These are phyloP conservation scores for Drosophila yooni DNA, from an alignment of 2,888 invertebrate species.

Conservation along the genomic window DNA sequence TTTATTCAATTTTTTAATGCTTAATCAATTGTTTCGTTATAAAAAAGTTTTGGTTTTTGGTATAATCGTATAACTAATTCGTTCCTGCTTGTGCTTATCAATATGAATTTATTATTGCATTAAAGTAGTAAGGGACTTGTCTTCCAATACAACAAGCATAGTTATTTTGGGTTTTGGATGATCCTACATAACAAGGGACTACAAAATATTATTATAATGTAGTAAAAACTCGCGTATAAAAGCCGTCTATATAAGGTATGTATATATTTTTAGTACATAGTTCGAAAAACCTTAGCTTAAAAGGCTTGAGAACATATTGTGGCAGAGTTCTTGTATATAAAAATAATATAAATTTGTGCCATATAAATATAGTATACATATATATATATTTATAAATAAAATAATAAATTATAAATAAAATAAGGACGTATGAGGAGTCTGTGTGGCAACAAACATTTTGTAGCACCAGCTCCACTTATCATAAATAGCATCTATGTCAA, in stretches of 20 bases:
- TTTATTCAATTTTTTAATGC: constrained; percentile 30
- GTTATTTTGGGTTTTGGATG: constrained; percentile 1
- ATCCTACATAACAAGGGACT: constrained; percentile 42
- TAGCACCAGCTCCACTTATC: constrained; percentile 23
- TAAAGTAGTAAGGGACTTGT: constrained; percentile 7
- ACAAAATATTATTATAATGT: constrained; percentile 34
- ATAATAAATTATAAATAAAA: constrained; percentile 31
- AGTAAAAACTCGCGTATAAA: constrained; percentile 44
- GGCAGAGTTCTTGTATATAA: constrained; percentile 32
- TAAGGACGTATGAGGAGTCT: constrained; percentile 31
- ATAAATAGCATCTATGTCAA: constrained; percentile 43
- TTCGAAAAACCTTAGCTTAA: constrained; percentile 46
- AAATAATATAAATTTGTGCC: constrained; percentile 5
- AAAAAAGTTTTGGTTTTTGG: constrained; percentile 53
- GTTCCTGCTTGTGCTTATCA: constrained; percentile 18
- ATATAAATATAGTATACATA: constrained; percentile 11
- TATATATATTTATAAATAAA: constrained; percentile 7
- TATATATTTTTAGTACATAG: constrained; percentile 30
- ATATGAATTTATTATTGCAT: constrained; percentile 1
- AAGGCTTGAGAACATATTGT: constrained; percentile 57
- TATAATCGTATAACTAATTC: constrained; percentile 61
- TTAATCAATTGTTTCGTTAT: constrained; percentile 26
- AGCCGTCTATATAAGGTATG: constrained; percentile 39
- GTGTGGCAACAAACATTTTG: constrained; percentile 12
- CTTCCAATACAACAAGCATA: constrained; percentile 13